phyloP scores from a whole-genome alignment of 2,797 vertebrate genomes.

The Moxostoma hubbsi region DNA sequence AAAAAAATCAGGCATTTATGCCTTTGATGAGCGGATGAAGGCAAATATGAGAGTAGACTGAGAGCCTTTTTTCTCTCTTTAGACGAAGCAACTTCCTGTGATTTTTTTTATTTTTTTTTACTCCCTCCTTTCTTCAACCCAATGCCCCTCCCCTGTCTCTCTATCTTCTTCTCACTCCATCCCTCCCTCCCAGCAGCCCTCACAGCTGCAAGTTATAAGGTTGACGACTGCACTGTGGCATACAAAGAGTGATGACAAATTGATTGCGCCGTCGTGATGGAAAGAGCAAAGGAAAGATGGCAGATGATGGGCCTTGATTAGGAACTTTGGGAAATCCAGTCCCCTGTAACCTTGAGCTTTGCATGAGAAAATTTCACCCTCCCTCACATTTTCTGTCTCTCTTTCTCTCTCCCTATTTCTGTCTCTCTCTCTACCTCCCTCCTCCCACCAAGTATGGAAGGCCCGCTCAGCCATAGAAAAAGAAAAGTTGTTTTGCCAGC shows the following conservation, averaged over 20 bases:
- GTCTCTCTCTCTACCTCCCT: slow-evolving; percentile 25
- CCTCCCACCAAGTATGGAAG: slow-evolving; percentile 79
- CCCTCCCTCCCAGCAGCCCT: slow-evolving; percentile 68
- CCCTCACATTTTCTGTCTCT: slow-evolving; percentile 64
- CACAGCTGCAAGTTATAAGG: slow-evolving; percentile 88
- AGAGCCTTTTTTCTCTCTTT: slow-evolving; percentile 72
- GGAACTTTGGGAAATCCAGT: slow-evolving; percentile 84
- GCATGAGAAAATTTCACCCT: slow-evolving; percentile 73
- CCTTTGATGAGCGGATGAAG: slow-evolving; percentile 79
- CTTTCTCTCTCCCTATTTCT: slow-evolving; percentile 23
- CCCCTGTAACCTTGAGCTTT: slow-evolving; percentile 85
- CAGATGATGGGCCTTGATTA: slow-evolving; percentile 86
- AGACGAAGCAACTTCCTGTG: slow-evolving; percentile 77
- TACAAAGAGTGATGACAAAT: slow-evolving; percentile 91
- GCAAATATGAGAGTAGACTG: slow-evolving; percentile 76
- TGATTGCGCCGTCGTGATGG: slow-evolving; percentile 89
- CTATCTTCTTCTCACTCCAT: slow-evolving; percentile 46
- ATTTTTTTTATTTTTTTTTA: slow-evolving; percentile 55
- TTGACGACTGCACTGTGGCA: slow-evolving; percentile 86
- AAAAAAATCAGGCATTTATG: slow-evolving; percentile 78
- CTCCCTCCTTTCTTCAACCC: slow-evolving; percentile 32
- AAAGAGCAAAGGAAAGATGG: slow-evolving; percentile 85
- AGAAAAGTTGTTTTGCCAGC: slow-evolving; percentile 99
- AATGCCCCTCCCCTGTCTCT: slow-evolving; percentile 36
- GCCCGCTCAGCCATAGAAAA: slow-evolving; percentile 93